A percentile compares a stretch with the other conserved stretches of the same genome.
These are phyloP conservation scores for Liasis olivaceus DNA, from an alignment of 2,797 vertebrate species.

Conservation along the genomic window DNA sequence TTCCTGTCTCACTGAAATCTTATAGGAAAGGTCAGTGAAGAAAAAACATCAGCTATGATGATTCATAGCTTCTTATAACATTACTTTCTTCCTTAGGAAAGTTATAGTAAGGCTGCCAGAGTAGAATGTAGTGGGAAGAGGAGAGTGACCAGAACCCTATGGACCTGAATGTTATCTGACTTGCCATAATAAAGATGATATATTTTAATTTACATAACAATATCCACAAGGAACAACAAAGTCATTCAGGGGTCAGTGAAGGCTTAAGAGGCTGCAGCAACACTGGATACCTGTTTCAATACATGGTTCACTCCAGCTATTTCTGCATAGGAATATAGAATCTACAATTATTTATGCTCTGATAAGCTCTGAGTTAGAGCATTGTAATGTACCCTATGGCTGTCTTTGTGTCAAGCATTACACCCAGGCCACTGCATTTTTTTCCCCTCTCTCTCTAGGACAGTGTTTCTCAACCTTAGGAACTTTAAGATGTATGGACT, in stretches of 20 bases:
- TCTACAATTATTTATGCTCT: not conserved
- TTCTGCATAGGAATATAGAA: not conserved
- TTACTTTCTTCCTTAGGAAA: not conserved
- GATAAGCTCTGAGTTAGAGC: not conserved
- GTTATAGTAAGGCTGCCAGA: not conserved
- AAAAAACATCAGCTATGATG: not conserved
- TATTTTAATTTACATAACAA: not conserved
- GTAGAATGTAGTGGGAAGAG: not conserved
- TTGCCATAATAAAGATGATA: not conserved
- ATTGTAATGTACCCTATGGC: not conserved
- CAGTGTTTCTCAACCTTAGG: no score
- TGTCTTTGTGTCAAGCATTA: not conserved
- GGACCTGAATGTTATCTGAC: not conserved
- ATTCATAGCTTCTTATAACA: not conserved
- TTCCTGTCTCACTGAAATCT: slow-evolving; percentile 27
- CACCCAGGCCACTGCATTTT: not conserved
- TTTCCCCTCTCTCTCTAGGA: not conserved
- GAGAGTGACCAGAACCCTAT: not conserved
- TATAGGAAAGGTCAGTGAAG: not conserved
- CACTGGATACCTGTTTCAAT: not conserved
- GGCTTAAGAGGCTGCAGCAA: not conserved
- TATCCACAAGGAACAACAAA: not conserved
- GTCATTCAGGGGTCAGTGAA: not conserved
- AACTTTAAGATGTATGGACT: no score
- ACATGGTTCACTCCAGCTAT: not conserved